Evolutionary conservation across 2,888 invertebrate species (phyloP), one percentile per base, ranked within the genome.

Genomic region (Romanomermis culicivorax): DNA sequence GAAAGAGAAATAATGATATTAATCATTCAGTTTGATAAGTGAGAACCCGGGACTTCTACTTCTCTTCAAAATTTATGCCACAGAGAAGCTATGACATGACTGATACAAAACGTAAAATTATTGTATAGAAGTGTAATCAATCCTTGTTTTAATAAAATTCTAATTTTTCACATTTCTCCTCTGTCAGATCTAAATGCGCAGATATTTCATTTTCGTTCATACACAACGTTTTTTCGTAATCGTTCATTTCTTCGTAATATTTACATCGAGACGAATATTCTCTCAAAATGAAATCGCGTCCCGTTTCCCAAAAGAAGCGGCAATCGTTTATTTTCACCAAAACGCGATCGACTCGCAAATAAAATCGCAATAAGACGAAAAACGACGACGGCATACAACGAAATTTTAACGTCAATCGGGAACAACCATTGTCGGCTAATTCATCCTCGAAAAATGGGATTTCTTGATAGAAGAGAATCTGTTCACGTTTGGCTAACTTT

Each of bases 391-490:
- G 86, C 97, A 97, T 99, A 1, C 89, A 89, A 66, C 97, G 80
- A 42, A 74, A 97, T 84, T 80, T 93, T 89, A 0, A 88, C 85
- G 59, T 81, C 82, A 63, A 82, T 53, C 83, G 80, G 1, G 95
- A 85, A 55, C 85, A 81, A 20, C 97, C 97, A 75, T 97, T 86
- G 72, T 97, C 97, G 68, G 93, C 93, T 50, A 97, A 73, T 71
- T 97, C 97, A 75, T 99, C 97, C 74, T 99, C 97, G 75, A 84
- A 99, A 42, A 97, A 73, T 55, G 85, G 82, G 30, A 95, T 73
- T 69, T 95, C 89, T 62, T 86, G 82, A 71, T 86, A 95, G 70
- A 93, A 95, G 2, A 86, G 70, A 55, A 99, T 97, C 68, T 82
- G 81, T 63, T 97, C 93, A 63, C 80, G 81, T 61, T 79, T 77